Evolutionary conservation across 2,113 vertebrate species (phyloP).

Genomic region (Colistium nudipinnis): DNA sequence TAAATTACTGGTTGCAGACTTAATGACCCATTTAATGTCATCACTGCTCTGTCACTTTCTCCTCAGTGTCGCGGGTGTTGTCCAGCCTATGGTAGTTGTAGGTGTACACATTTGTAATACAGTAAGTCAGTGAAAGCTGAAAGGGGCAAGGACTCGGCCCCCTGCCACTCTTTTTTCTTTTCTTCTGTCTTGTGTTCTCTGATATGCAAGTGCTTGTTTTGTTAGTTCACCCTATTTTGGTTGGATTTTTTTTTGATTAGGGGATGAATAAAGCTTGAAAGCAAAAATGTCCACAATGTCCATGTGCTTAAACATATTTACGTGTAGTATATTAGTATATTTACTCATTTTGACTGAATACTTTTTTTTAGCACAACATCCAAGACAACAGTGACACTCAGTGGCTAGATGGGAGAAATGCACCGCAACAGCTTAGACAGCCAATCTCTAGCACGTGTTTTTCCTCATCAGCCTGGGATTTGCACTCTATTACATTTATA

Average conservation of each 20-base stretch:
- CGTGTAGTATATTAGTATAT: too few relatives aligned
- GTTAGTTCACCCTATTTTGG: slow-evolving; percentile 50
- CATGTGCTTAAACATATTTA: slow-evolving; percentile 4
- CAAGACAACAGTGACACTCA: slow-evolving; percentile 41
- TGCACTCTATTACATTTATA: neutral
- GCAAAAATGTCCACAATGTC: neutral
- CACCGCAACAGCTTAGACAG: neutral
- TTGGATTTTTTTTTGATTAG: slow-evolving; percentile 57
- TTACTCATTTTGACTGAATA: too few relatives aligned
- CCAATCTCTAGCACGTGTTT: neutral
- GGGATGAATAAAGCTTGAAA: slow-evolving; percentile 70
- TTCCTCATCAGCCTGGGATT: neutral
- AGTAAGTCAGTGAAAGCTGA: slow-evolving; percentile 18
- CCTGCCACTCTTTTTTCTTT: slow-evolving; percentile 11
- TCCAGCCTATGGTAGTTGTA: slow-evolving; percentile 24
- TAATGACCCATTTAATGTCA: slow-evolving; percentile 16
- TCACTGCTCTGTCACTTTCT: slow-evolving; percentile 20
- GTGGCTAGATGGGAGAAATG: slow-evolving; percentile 35
- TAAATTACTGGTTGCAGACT: slow-evolving; percentile 14
- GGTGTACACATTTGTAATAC: slow-evolving; percentile 53
- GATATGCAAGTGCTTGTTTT: slow-evolving; percentile 53
- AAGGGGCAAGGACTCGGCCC: slow-evolving; percentile 11
- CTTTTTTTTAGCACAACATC: too few relatives aligned
- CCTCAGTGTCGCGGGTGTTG: slow-evolving; percentile 13
- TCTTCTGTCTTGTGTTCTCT: slow-evolving; percentile 18